Base-by-base conservation (phyloP, 2,888 invertebrate species). In the Malthinus seriepunctatus region DNA sequence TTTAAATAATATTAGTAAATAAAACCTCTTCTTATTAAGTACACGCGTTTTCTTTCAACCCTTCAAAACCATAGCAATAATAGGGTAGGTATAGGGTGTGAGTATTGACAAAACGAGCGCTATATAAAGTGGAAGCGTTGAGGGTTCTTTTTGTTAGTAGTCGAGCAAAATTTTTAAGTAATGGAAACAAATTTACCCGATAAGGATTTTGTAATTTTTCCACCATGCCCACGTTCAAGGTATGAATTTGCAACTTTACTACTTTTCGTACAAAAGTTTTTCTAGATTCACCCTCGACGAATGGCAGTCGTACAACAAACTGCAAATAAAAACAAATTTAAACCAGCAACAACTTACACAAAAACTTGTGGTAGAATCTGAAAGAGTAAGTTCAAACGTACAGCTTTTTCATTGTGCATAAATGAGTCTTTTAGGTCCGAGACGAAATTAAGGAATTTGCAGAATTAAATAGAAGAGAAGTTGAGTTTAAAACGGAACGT, bases 401-500 rank as follows among this genome's bases (percentile, higher is more conserved):
- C 10, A 37, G 9, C 6, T 37, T 37, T 37, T 37, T 2, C 7
- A 10, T 10, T 10, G 35, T 8, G 9, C 35, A 4, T 35, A 35
- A 56, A 38, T 12, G 14, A 5, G 15, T 38, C 23, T 23, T 51
- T 31, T 76, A 91, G 49, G 76, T 92, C 31, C 83, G 88, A 48
- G 88, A 90, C 42, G 87, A 90, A 72, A 85, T 89, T 0, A 81
- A 82, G n/a, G 91, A 92, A 73, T 83, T 84, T 37, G 86, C 90
- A 0, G 81, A 84, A 44, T 81, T 84, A 33, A 89, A 93, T 78
- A 91, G 92, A 75, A 84, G 88, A 15, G 93, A 95, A 69, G 84
- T 86, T 2, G 90, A 92, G 70, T 84, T 88, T 69, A 85, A 87
- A 38, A 81, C 95, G 63, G 87, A 90, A 69, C 91, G 93, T 77